These are phyloP conservation scores for Cantharis lateralis DNA, from an alignment of 2,888 invertebrate species.

Conservation along the genomic window DNA sequence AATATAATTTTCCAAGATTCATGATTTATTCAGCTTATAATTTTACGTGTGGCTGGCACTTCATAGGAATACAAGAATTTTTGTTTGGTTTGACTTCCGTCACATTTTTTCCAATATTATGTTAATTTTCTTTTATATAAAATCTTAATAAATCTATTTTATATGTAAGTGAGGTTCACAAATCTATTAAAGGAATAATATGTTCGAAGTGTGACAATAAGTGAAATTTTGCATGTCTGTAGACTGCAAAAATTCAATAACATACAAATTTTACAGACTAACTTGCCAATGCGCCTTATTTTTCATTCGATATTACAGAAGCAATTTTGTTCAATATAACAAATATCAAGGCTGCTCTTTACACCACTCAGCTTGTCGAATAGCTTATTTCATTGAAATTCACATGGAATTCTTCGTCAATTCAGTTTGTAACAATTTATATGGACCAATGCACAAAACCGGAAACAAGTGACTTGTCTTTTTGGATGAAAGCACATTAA, in stretches of 20 bases:
- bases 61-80: neutral
- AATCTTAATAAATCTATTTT: neutral
- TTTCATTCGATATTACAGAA: conserved; percentile 20
- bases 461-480: neutral
- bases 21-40: neutral
- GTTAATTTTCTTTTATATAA: neutral
- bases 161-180: neutral
- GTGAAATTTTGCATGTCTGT: neutral
- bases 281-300: conserved; percentile 12
- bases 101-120: neutral
- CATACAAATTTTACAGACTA: conserved; percentile 15
- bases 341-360: conserved; percentile 19
- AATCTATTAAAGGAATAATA: neutral
- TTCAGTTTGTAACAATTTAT: conserved; percentile 20
- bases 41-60: neutral
- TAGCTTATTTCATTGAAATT: conserved; percentile 25
- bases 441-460: neutral
- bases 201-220: neutral
- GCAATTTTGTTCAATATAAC: conserved; percentile 22
- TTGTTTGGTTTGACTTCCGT: neutral
- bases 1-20: neutral
- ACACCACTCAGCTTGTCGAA: conserved; percentile 22
- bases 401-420: conserved; percentile 18
- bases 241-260: conserved; percentile 16
- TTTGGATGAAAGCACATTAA: neutral